Evolutionary conservation across 1,140 invertebrate genomes (phyloP).

Genomic region (Brachionus manjavacas): DNA sequence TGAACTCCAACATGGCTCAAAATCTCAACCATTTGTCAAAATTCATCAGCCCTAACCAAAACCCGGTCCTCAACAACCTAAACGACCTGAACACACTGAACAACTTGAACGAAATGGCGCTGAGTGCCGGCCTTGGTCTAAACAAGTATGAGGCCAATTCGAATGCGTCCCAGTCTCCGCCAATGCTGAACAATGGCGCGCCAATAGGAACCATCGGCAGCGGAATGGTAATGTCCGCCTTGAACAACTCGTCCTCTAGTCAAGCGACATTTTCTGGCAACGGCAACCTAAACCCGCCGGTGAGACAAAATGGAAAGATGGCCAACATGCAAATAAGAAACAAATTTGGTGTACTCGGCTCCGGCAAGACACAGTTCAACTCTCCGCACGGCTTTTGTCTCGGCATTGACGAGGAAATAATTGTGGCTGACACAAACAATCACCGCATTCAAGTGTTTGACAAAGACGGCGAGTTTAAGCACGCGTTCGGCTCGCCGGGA

Average conservation of each 20-base stretch:
- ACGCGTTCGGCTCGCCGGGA: constrained; percentile 80
- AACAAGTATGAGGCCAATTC: constrained; percentile 27
- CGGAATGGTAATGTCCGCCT: not conserved
- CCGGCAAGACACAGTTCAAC: constrained; percentile 84
- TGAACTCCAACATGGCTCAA: not conserved
- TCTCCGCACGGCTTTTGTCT: constrained; percentile 94
- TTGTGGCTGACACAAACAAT: constrained; percentile 87
- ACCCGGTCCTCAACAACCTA: not conserved
- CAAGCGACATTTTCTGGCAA: not conserved
- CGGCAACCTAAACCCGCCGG: constrained; percentile 34
- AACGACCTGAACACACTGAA: not conserved
- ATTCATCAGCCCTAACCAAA: not conserved
- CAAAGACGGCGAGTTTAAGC: constrained; percentile 78
- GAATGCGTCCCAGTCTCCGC: constrained; percentile 16
- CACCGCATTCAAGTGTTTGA: constrained; percentile 86
- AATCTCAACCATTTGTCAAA: constrained; percentile 5
- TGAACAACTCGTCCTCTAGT: not conserved
- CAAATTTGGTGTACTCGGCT: constrained; percentile 86
- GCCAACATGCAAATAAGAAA: constrained; percentile 35
- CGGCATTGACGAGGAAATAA: constrained; percentile 79
- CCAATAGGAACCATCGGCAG: not conserved
- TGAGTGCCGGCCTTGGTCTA: not conserved
- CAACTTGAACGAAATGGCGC: constrained; percentile 26
- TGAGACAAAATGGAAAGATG: constrained; percentile 40
- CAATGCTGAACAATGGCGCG: not conserved